phyloP scores from a whole-genome alignment of 2,113 vertebrate genomes.

The Bettongia penicillata region DNA sequence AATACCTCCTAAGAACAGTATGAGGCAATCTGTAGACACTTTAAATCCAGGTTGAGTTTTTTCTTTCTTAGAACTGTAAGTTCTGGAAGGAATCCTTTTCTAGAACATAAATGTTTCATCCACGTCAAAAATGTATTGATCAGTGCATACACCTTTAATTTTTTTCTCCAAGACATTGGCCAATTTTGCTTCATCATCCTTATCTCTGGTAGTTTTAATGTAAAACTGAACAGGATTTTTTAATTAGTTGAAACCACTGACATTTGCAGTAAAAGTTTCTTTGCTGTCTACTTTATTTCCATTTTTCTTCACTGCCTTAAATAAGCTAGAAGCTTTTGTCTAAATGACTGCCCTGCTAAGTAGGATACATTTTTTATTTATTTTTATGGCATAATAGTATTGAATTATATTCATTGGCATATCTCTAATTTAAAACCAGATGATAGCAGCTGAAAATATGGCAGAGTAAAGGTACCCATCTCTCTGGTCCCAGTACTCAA shows the following conservation, averaged over 20 bases:
- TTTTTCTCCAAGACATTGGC: neutral
- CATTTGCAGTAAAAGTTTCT: neutral
- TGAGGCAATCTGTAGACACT: neutral
- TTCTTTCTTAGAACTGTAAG: neutral
- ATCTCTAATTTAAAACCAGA: slow-evolving; percentile 22
- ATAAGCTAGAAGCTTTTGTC: neutral
- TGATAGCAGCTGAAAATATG: neutral
- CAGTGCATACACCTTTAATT: neutral
- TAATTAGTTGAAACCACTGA: neutral
- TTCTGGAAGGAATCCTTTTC: neutral
- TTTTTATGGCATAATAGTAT: neutral
- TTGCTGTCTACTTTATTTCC: neutral
- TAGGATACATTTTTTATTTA: neutral
- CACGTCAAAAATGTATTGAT: neutral
- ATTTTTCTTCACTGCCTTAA: neutral
- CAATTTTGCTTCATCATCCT: neutral
- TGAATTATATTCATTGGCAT: neutral
- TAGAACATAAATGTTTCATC: neutral
- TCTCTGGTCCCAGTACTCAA: neutral
- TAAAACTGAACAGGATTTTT: neutral
- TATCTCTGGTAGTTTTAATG: neutral
- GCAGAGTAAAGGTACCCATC: neutral
- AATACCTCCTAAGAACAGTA: neutral
- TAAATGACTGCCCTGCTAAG: neutral
- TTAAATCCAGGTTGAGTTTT: neutral